Evolutionary conservation across 2,888 invertebrate species (phyloP).

Genomic region (Andrena praecox): DNA sequence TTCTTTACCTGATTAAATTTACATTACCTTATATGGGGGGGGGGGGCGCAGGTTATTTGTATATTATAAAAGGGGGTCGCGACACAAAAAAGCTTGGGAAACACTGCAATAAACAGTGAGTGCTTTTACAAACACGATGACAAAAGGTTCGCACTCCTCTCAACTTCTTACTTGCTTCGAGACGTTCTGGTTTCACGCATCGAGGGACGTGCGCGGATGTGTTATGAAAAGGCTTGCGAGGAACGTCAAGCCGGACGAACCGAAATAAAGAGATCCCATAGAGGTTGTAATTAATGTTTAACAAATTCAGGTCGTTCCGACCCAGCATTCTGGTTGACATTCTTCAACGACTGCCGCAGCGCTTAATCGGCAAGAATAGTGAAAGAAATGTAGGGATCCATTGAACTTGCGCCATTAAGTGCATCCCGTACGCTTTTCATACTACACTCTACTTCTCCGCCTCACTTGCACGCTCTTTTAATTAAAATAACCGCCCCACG

Average conservation of each 20-base stretch:
- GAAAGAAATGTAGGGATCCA: constrained; percentile 51
- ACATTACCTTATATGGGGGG: too few species aligned
- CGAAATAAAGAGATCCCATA: constrained; percentile 45
- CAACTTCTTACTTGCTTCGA: background rate
- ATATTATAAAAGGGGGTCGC: too few species aligned
- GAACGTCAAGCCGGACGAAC: background rate
- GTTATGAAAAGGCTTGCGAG: background rate
- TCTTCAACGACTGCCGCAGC: constrained; percentile 53
- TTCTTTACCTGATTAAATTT: too few species aligned
- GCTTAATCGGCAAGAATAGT: constrained; percentile 41
- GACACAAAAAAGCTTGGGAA: too few species aligned
- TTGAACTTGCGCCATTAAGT: constrained; percentile 53
- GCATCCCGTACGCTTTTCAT: constrained; percentile 22
- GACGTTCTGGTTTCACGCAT: constrained; percentile 19
- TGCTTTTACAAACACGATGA: background rate
- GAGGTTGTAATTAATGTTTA: constrained; percentile 67
- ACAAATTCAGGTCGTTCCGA: constrained; percentile 50
- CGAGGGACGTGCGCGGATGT: background rate
- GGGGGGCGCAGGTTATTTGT: too few species aligned
- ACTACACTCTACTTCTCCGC: too few species aligned
- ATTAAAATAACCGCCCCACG: background rate
- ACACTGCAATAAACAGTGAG: background rate
- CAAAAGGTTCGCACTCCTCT: background rate
- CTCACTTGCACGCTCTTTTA: background rate
- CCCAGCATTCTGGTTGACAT: constrained; percentile 20